These are phyloP conservation scores for Leptarthrus brevirostris DNA, from an alignment of 2,888 invertebrate genomes.

Conservation along the genomic window DNA sequence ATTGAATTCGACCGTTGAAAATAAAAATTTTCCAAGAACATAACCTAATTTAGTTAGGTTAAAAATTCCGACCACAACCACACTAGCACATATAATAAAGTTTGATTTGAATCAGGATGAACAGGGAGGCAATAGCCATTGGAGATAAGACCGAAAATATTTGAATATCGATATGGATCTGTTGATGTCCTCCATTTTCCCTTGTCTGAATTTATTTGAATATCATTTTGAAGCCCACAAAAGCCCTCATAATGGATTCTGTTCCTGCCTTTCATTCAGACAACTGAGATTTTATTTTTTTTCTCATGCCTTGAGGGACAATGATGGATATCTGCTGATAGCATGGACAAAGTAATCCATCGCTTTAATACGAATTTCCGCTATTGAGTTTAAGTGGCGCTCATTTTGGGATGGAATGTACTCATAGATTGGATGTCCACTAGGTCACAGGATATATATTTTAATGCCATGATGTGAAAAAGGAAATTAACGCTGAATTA, in stretches of 20 bases:
- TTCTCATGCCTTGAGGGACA: not conserved
- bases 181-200: conserved; percentile 9
- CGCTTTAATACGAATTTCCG: not conserved
- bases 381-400: not conserved
- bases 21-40: not conserved
- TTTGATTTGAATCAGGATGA: not conserved
- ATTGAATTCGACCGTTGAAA: too few species aligned
- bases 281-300: conserved; percentile 1
- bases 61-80: not conserved
- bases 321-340: not conserved
- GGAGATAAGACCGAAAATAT: conserved; percentile 21
- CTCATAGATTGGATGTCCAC: too few species aligned
- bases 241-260: conserved; percentile 11
- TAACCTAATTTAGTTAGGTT: not conserved
- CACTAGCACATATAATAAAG: not conserved
- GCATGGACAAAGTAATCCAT: not conserved
- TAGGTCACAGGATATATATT: too few species aligned
- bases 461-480: too few species aligned
- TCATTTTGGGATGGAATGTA: not conserved
- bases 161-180: conserved; percentile 28
- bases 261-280: not conserved
- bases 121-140: not conserved
- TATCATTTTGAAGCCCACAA: conserved; percentile 4
- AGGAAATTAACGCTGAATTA: too few species aligned
- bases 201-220: conserved; percentile 36